Conservation (phyloP, 1,140 invertebrate species). For the Formica selysi region DNA sequence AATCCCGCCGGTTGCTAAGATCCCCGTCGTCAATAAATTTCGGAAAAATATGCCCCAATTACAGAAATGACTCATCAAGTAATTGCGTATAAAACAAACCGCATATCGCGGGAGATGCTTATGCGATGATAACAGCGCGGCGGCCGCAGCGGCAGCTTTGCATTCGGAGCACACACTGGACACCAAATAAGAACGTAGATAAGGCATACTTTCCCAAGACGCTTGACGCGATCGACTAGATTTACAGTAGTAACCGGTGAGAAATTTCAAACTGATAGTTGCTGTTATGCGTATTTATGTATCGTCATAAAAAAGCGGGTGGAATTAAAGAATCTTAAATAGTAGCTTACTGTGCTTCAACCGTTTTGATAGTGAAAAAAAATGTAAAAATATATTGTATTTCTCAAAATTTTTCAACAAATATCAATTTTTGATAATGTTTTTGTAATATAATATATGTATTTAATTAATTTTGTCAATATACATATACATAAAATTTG, state of each 20-base stretch:
- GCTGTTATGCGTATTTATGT: background rate
- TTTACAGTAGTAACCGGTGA: slow-evolving; percentile 65
- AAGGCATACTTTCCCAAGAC: slow-evolving; percentile 81
- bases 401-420: background rate
- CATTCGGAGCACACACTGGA: slow-evolving; percentile 78
- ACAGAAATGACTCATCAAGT: slow-evolving; percentile 85
- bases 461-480: background rate
- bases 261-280: slow-evolving; percentile 65
- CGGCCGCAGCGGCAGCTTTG: slow-evolving; percentile 72
- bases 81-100: slow-evolving; percentile 82
- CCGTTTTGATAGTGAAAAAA: background rate
- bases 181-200: slow-evolving; percentile 79
- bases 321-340: background rate
- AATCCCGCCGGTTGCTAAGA: slow-evolving; percentile 70
- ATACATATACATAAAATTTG: background rate
- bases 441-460: background rate
- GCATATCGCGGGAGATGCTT: slow-evolving; percentile 72
- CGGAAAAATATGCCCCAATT: slow-evolving; percentile 83
- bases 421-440: background rate
- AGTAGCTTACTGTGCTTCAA: background rate
- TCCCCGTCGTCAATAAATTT: slow-evolving; percentile 79
- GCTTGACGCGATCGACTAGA: slow-evolving; percentile 73
- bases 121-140: slow-evolving; percentile 69
- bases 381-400: background rate
- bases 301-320: background rate